Conservation (phyloP, 2,888 invertebrate species). For the Chaetogeoica ovagalla region DNA sequence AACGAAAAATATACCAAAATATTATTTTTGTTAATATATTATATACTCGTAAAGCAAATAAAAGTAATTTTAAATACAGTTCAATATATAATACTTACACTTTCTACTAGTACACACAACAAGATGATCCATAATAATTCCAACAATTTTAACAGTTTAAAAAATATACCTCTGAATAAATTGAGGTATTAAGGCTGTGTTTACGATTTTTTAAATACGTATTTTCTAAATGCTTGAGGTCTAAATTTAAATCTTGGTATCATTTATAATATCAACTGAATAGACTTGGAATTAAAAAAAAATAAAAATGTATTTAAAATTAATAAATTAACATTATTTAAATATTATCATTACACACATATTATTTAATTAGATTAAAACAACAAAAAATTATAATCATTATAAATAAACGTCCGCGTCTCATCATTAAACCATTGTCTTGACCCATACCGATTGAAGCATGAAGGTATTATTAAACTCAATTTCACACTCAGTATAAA, state of each 20-base stretch:
- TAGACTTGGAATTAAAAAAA: constrained; percentile 46
- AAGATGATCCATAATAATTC: constrained; percentile 43
- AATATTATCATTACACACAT: neutral
- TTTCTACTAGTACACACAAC: constrained; percentile 47
- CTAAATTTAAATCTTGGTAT: constrained; percentile 54
- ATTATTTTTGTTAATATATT: too few relatives aligned
- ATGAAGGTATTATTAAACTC: too few relatives aligned
- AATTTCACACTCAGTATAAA: too few relatives aligned
- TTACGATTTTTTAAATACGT: constrained; percentile 15
- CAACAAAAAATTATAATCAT: too few relatives aligned
- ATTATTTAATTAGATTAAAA: too few relatives aligned
- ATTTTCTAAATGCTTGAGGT: constrained; percentile 26
- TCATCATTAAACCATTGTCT: too few relatives aligned
- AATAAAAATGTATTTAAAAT: too few relatives aligned
- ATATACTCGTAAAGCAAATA: too few relatives aligned
- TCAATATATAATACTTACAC: constrained; percentile 43
- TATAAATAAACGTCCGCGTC: too few relatives aligned
- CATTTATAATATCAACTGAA: constrained; percentile 54
- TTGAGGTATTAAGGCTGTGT: constrained; percentile 34
- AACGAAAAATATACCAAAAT: too few relatives aligned
- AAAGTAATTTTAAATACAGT: neutral
- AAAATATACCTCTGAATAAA: constrained; percentile 45
- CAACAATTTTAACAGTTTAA: constrained; percentile 18
- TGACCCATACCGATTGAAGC: too few relatives aligned
- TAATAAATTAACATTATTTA: neutral